A percentile compares a stretch with the other conserved stretches of the same genome.
Evolutionary conservation across 2,888 invertebrate species (phyloP).

Genomic region (Aricia artaxerxes): DNA sequence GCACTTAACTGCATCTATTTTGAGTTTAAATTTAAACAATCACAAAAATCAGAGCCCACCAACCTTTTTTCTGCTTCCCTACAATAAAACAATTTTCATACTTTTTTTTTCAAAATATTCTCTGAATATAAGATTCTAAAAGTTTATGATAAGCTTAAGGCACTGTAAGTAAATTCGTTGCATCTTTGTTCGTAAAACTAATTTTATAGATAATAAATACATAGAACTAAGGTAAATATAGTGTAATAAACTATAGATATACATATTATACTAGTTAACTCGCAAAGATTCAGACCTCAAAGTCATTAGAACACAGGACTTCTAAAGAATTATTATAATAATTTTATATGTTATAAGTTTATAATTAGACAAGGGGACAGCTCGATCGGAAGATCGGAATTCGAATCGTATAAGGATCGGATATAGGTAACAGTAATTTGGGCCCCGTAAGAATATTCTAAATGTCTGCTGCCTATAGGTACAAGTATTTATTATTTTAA

Average conservation of each 20-base stretch:
- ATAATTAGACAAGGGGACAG: too few relatives aligned
- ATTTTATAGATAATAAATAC: background rate
- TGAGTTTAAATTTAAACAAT: constrained; percentile 6
- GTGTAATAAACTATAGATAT: background rate
- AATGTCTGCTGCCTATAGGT: background rate
- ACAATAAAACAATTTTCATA: background rate
- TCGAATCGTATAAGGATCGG: background rate
- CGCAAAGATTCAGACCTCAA: constrained; percentile 3
- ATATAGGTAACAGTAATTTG: background rate
- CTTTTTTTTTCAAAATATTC: background rate
- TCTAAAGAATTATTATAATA: background rate
- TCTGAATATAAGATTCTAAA: too few relatives aligned
- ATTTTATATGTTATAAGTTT: background rate
- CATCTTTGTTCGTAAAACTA: background rate
- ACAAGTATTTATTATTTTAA: background rate
- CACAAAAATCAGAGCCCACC: background rate
- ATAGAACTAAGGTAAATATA: background rate
- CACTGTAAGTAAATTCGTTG: background rate
- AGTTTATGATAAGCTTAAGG: background rate
- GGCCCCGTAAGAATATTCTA: background rate
- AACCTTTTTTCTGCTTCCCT: background rate
- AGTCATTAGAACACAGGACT: background rate
- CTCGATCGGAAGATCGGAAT: too few relatives aligned
- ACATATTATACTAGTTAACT: background rate
- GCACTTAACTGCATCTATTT: constrained; percentile 49